phyloP scores from a whole-genome alignment of 92 coral and sea anemone species.

The Palythoa heliodiscus region DNA sequence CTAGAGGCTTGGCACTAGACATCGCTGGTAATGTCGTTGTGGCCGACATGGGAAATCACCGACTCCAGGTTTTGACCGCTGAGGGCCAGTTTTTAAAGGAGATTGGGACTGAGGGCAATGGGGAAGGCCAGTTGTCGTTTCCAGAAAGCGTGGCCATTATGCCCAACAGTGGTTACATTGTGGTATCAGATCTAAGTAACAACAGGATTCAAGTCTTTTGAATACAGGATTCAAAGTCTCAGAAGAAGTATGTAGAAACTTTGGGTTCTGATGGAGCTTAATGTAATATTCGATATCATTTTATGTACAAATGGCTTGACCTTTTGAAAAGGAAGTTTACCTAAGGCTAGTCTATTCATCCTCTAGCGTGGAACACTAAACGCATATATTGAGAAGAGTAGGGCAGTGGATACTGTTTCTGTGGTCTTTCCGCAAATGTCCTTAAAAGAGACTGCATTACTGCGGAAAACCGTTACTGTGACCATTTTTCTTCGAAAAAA shows the following conservation, averaged over 20 bases:
- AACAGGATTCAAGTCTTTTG: constrained; percentile 94
- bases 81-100: constrained; percentile 87
- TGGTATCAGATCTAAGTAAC: constrained; percentile 96
- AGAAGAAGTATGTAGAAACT: neutral
- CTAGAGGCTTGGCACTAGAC: constrained; percentile 95
- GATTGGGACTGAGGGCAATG: constrained; percentile 97
- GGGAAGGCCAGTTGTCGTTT: constrained; percentile 98
- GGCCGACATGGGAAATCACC: constrained; percentile 99
- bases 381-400: no score
- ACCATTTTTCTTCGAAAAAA: no score
- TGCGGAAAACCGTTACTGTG: no score
- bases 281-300: no score
- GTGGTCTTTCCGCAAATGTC: no score
- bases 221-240: neutral
- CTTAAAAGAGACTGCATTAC: no score
- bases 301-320: no score
- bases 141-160: constrained; percentile 99
- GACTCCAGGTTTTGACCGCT: constrained; percentile 89
- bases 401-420: no score
- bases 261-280: no score
- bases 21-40: constrained; percentile 91
- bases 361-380: no score
- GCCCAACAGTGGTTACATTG: constrained; percentile 99
- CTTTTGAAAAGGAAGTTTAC: no score
- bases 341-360: no score